Evolutionary conservation across 1,140 invertebrate species (phyloP), one percentile per base, ranked within the genome.

Genomic region (Drosophila trapezifrons): DNA sequence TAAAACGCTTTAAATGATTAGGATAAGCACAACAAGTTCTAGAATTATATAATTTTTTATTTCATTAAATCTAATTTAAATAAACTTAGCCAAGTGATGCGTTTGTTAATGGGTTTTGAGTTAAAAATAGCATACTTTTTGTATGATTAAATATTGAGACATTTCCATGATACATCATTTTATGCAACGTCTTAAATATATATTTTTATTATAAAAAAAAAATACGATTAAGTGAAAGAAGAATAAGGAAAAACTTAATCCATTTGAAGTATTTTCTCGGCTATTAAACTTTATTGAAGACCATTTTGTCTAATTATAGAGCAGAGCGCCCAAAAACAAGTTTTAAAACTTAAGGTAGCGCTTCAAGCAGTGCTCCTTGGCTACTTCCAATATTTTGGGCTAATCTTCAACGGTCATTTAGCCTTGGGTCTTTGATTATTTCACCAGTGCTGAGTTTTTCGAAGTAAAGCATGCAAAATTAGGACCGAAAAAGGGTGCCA

Each of bases 401-500:
- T 76, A 78, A 86, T 86, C 85, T 77, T 70, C 62, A 72, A 65
- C 63, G 72, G 78, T 52, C 55, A 69, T 67, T 76, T 59, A 65
- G 60, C 52, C 45, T 76, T 67, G 63, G 54, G 52, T 67, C 65
- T 22, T 66, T 69, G 62, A 38, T 75, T 65, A 46, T 46, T 49
- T 62, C 42, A 18, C n/a, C 32, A 32, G 35, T 49, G 32, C 27
- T 51, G 35, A 5, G 43, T 25, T 67, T 80, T 22, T 70, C 49
- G 22, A 29, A 57, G 45, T 69, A 20, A 45, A 37, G 46, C 80
- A 79, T 79, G 80, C 80, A 63, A 75, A 81, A 62, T 79, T 56
- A 57, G 58, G 51, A 75, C 67, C 73, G 22, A 76, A 80, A 89
- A 89, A 89, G 79, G 84, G 82, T 87, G 55, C 64, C 38, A 83